Evolutionary conservation across 2,888 invertebrate species (phyloP).

Genomic region (Caenorhabditis wallacei): DNA sequence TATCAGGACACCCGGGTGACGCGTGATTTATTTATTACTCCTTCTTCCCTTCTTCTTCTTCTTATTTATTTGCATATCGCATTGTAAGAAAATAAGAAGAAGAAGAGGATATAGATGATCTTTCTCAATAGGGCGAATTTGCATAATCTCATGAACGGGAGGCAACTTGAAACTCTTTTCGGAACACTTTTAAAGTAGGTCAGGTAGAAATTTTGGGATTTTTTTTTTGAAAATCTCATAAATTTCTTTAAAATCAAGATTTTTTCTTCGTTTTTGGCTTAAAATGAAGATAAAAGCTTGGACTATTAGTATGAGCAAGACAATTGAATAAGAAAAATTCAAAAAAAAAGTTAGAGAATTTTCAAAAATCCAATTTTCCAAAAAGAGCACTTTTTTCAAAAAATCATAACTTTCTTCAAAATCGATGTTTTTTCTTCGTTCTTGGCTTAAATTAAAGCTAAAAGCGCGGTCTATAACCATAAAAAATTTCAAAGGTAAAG

Average conservation of each 20-base stretch:
- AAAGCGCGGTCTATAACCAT: too few species aligned
- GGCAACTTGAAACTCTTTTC: neutral
- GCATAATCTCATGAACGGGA: constrained; percentile 14
- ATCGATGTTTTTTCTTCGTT: too few species aligned
- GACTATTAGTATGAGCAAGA: too few species aligned
- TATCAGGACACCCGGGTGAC: constrained; percentile 1
- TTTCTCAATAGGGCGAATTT: constrained; percentile 18
- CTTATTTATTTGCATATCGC: constrained; percentile 24
- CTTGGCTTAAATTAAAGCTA: too few species aligned
- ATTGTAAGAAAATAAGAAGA: neutral
- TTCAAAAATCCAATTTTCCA: neutral
- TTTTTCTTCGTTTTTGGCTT: too few species aligned
- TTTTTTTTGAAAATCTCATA: too few species aligned
- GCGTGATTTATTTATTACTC: constrained; percentile 53
- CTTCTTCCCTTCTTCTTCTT: neutral
- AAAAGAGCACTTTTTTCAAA: too few species aligned
- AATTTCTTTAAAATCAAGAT: too few species aligned
- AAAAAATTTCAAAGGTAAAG: neutral
- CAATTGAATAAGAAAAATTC: too few species aligned
- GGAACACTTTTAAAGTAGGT: neutral
- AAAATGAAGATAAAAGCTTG: too few species aligned
- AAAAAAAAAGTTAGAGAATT: neutral
- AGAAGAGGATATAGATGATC: neutral
- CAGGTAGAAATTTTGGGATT: neutral
- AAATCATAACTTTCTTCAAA: too few species aligned